Percentiles rank a stretch among this genome's conserved stretches.
These are phyloP conservation scores for Nannobrachium achirus DNA, from an alignment of 2,113 vertebrate genomes.

Conservation along the genomic window DNA sequence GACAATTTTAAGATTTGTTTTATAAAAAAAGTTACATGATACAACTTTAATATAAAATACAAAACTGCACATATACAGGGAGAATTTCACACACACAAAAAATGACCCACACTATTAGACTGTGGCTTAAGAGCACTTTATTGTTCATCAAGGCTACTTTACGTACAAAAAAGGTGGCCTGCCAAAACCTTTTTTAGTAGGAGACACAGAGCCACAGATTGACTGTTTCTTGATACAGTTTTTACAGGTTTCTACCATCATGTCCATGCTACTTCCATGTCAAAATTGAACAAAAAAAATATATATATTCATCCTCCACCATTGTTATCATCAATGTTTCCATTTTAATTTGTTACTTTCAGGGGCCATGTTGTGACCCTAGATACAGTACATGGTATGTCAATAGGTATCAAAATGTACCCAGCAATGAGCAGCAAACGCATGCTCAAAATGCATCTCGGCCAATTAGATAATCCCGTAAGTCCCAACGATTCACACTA, in stretches of 20 bases:
- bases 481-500: too few species aligned
- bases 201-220: constrained; percentile 93
- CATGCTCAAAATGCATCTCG: too few species aligned
- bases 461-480: too few species aligned
- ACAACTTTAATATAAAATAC: too few species aligned
- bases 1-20: too few species aligned
- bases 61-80: too few species aligned
- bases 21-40: too few species aligned
- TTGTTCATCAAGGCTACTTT: constrained; percentile 99
- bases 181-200: constrained; percentile 94
- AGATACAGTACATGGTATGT: too few species aligned
- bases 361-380: too few species aligned
- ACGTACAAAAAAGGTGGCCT: constrained; percentile 99
- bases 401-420: too few species aligned
- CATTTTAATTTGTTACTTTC: constrained; percentile 35
- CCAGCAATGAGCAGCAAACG: too few species aligned
- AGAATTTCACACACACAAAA: background rate
- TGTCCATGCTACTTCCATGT: constrained; percentile 80
- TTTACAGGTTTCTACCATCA: constrained; percentile 73
- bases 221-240: constrained; percentile 87
- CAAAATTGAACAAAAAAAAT: constrained; percentile 44
- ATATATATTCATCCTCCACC: constrained; percentile 38
- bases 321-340: constrained; percentile 27
- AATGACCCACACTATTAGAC: constrained; percentile 19
- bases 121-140: constrained; percentile 99